A percentile compares a stretch with the other conserved stretches of the same genome.
Conservation (phyloP, 1,140 invertebrate genomes). For the Drosophila lacertosa region DNA sequence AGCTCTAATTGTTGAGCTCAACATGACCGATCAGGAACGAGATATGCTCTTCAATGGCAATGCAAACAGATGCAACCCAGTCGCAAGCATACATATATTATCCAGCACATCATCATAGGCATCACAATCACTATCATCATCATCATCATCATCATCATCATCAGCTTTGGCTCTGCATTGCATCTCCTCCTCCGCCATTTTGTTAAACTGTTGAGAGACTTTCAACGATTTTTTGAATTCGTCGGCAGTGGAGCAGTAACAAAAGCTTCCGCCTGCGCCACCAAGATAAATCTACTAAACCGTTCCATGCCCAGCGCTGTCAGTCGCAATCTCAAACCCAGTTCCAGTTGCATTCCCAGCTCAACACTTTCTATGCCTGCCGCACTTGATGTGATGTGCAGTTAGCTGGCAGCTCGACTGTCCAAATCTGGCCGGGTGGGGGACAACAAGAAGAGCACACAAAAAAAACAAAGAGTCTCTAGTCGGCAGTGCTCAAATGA, state of each 20-base stretch:
- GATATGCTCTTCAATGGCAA: neutral
- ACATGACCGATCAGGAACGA: neutral
- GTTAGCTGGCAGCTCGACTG: conserved; percentile 12
- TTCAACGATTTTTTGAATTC: conserved; percentile 77
- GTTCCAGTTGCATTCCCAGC: neutral
- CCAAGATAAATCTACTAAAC: conserved; percentile 66
- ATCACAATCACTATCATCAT: neutral
- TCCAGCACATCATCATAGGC: neutral
- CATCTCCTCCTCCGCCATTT: conserved; percentile 14
- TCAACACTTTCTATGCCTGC: conserved; percentile 15
- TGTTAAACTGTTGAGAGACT: conserved; percentile 79
- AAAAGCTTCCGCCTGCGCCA: conserved; percentile 62
- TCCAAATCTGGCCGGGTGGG: conserved; percentile 12
- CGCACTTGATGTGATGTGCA: conserved; percentile 20
- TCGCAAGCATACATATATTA: neutral
- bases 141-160: neutral
- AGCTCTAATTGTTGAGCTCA: neutral
- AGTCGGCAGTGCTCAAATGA: too few species aligned
- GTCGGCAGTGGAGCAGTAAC: conserved; percentile 51
- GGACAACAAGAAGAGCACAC: too few species aligned
- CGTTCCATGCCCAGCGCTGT: conserved; percentile 4
- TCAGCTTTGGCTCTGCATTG: neutral
- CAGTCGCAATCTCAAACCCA: neutral
- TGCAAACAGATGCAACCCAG: neutral
- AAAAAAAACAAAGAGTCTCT: too few species aligned